Percentiles rank a stretch among this genome's conserved stretches.
Conservation (phyloP, 1,140 invertebrate genomes). For the Bombus soroeensis region DNA sequence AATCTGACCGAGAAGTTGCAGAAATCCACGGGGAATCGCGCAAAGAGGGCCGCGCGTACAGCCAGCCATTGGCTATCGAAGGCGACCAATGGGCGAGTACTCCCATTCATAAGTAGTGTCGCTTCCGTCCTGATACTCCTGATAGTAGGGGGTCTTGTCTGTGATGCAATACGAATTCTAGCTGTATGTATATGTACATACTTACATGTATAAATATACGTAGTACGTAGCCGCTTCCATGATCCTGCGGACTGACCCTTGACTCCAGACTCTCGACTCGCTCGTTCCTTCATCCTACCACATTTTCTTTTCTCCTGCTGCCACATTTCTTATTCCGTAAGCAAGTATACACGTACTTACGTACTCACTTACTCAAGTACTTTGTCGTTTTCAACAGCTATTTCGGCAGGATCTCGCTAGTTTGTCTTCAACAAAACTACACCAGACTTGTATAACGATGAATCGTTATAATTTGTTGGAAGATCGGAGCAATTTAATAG, state of each 20-base stretch:
- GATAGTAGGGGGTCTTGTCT: slow-evolving; percentile 41
- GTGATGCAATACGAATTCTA: slow-evolving; percentile 38
- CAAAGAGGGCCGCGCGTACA: slow-evolving; percentile 35
- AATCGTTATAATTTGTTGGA: neutral
- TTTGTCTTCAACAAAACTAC: neutral
- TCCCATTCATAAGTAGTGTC: slow-evolving; percentile 77
- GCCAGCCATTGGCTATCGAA: slow-evolving; percentile 64
- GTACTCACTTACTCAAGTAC: neutral
- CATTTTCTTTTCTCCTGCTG: neutral
- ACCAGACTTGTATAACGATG: neutral
- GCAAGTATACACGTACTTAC: too few relatives aligned
- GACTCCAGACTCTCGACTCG: neutral
- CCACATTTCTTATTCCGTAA: too few relatives aligned
- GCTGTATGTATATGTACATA: neutral
- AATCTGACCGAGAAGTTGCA: neutral
- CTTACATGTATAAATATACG: too few relatives aligned
- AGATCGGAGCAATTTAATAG: neutral
- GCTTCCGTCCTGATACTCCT: slow-evolving; percentile 62
- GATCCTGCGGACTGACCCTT: neutral
- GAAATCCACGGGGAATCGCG: slow-evolving; percentile 15
- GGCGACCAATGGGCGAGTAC: slow-evolving; percentile 70
- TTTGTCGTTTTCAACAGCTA: neutral
- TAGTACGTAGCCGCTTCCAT: slow-evolving; percentile 11
- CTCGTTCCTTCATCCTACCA: neutral
- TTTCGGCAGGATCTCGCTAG: neutral